A percentile compares a stretch with the other conserved stretches of the same genome.
Evolutionary conservation across 2,888 invertebrate genomes (phyloP).

Genomic region (Andrena haemorrhoa): DNA sequence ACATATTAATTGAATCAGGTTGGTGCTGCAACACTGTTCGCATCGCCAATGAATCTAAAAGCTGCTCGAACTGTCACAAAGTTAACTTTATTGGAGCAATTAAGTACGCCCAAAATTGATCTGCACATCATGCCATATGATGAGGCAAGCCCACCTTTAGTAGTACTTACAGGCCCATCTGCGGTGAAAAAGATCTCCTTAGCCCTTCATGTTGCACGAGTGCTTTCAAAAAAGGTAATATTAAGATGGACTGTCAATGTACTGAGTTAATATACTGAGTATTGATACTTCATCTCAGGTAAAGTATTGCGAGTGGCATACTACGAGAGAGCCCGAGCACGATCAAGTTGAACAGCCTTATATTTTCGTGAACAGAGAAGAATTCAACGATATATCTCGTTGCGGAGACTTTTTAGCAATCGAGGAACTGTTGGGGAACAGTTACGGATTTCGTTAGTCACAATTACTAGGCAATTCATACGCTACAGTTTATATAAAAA

Average conservation of each 20-base stretch:
- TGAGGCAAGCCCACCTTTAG: constrained; percentile 80
- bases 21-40: constrained; percentile 75
- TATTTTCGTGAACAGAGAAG: constrained; percentile 79
- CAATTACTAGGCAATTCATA: constrained; percentile 18
- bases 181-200: constrained; percentile 80
- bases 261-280: background rate
- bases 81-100: constrained; percentile 79
- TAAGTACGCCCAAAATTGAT: constrained; percentile 80
- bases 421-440: constrained; percentile 82
- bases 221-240: constrained; percentile 70
- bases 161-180: constrained; percentile 84
- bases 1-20: constrained; percentile 71
- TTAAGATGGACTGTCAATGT: background rate
- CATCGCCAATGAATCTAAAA: constrained; percentile 75
- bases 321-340: constrained; percentile 78
- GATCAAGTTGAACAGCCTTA: constrained; percentile 79
- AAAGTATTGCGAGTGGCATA: constrained; percentile 81
- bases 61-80: constrained; percentile 78
- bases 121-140: constrained; percentile 81
- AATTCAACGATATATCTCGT: constrained; percentile 82
- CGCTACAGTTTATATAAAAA: background rate
- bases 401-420: constrained; percentile 84
- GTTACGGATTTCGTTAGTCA: constrained; percentile 84
- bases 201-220: constrained; percentile 74
- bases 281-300: constrained; percentile 68